Evolutionary conservation across 2,797 vertebrate species (phyloP).

Genomic region (Toxotes lorentzi): DNA sequence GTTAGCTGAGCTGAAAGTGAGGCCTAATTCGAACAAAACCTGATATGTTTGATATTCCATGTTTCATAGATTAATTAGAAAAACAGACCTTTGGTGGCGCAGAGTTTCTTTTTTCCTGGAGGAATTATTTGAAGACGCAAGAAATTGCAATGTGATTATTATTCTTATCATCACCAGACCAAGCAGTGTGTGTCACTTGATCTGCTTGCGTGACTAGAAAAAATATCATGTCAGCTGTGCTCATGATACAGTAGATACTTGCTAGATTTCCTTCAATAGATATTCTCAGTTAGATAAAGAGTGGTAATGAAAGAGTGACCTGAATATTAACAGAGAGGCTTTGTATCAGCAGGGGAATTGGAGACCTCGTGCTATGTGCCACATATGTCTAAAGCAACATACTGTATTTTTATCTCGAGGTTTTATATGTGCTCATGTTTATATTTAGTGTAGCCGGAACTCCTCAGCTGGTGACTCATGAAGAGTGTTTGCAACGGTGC

Average conservation of each 20-base stretch:
- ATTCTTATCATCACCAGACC: conserved; percentile 59
- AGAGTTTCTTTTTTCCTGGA: conserved; percentile 22
- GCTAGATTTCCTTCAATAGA: conserved; percentile 28
- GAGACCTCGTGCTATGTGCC: conserved; percentile 17
- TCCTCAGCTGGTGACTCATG: conserved; percentile 64
- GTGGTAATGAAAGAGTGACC: conserved; percentile 64
- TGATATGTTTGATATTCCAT: not conserved
- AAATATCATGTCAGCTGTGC: conserved; percentile 73
- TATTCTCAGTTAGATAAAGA: conserved; percentile 57
- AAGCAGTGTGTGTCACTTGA: conserved; percentile 60
- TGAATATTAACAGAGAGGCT: conserved; percentile 60
- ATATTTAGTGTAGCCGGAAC: conserved; percentile 75
- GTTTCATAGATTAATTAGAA: not conserved
- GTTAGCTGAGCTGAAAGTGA: conserved; percentile 9
- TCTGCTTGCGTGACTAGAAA: conserved; percentile 48
- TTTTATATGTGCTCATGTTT: conserved; percentile 63
- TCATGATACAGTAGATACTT: conserved; percentile 36
- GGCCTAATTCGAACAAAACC: conserved; percentile 3
- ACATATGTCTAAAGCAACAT: conserved; percentile 21
- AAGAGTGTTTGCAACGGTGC: conserved; percentile 64
- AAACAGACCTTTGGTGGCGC: not conserved
- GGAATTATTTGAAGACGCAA: conserved; percentile 48
- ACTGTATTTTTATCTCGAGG: conserved; percentile 63
- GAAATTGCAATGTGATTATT: conserved; percentile 61
- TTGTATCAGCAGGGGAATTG: conserved; percentile 31